Evolutionary conservation across 2,113 vertebrate species (phyloP), one percentile per base, ranked within the genome.

Genomic region (Malurus elegans): DNA sequence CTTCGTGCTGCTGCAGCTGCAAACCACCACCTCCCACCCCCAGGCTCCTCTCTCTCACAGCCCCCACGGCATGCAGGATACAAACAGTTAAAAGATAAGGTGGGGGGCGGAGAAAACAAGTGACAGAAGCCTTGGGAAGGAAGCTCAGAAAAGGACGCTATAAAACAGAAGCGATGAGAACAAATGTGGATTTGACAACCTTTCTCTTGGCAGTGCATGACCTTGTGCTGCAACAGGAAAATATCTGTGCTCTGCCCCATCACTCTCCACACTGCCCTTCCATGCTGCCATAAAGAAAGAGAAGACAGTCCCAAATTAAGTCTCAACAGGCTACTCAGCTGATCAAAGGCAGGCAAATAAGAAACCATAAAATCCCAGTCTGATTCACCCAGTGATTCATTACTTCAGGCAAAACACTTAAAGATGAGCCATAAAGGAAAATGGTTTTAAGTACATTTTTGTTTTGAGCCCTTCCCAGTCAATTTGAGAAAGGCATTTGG

Each of bases 371-470:
- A 96, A 93, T 75, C 69, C 86, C 67, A 67, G 76, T 9, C 93
- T 95, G 94, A 95, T 86, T 88, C 91, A 95, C 70, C 50, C 81
- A 83, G 82, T 95, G 81, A 96, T 95, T 93, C 94, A 94, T 94
- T 87, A 92, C 79, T 92, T 94, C 58, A 94, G 88, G 92, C 87
- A 95, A 97, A 93, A 95, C 70, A 92, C 88, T 92, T 96, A 95
- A 94, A 90, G 90, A 96, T 93, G 94, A 96, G 83, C 75, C 86
- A 96, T 92, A 89, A 96, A 94, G 91, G 62, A 94, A 96, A 94
- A 96, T 71, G 57, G 71, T 29, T 95, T 94, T 93, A 94, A 95
- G 72, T 73, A 92, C 83, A 72, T 78, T 96, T 96, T 94, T 95
- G 90, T 88, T 96, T 92, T 90, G 86, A 89, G 90, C 72, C 95